phyloP scores from a whole-genome alignment of 2,888 invertebrate genomes.

The Ellobium chinense region DNA sequence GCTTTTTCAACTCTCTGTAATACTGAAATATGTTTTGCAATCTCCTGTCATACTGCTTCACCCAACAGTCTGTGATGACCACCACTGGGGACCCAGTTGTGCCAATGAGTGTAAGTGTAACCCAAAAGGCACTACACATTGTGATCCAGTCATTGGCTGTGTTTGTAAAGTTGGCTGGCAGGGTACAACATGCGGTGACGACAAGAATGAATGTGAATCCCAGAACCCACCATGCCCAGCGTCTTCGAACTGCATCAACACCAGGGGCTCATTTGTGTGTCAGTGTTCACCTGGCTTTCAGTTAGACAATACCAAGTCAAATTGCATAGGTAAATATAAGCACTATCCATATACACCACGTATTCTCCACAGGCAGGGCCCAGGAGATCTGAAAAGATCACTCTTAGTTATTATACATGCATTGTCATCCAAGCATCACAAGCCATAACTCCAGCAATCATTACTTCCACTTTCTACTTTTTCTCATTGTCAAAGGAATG shows the following conservation, averaged over 20 bases:
- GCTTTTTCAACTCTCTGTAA: too few relatives aligned
- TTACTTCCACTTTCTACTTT: too few relatives aligned
- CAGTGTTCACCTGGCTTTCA: slow-evolving; percentile 42
- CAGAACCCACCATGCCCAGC: not conserved
- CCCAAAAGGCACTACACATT: slow-evolving; percentile 38
- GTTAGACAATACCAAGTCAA: not conserved
- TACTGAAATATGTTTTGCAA: too few relatives aligned
- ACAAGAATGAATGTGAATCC: slow-evolving; percentile 48
- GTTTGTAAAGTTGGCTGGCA: slow-evolving; percentile 50
- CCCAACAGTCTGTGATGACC: slow-evolving; percentile 51
- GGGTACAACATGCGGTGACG: slow-evolving; percentile 44
- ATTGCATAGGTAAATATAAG: too few relatives aligned
- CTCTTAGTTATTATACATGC: too few relatives aligned
- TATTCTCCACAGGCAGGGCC: too few relatives aligned
- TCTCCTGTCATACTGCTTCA: too few relatives aligned
- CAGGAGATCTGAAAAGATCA: too few relatives aligned
- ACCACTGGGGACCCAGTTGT: slow-evolving; percentile 55
- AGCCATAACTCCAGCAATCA: too few relatives aligned
- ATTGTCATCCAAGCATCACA: too few relatives aligned
- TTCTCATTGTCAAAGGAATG: too few relatives aligned
- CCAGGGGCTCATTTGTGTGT: slow-evolving; percentile 48
- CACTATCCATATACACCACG: too few relatives aligned
- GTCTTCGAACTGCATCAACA: slow-evolving; percentile 44
- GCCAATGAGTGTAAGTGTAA: slow-evolving; percentile 49
- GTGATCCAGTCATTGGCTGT: slow-evolving; percentile 50